Base-by-base conservation (phyloP, 92 coral and sea anemone genomes). In the Chrysogorgia sp. region DNA sequence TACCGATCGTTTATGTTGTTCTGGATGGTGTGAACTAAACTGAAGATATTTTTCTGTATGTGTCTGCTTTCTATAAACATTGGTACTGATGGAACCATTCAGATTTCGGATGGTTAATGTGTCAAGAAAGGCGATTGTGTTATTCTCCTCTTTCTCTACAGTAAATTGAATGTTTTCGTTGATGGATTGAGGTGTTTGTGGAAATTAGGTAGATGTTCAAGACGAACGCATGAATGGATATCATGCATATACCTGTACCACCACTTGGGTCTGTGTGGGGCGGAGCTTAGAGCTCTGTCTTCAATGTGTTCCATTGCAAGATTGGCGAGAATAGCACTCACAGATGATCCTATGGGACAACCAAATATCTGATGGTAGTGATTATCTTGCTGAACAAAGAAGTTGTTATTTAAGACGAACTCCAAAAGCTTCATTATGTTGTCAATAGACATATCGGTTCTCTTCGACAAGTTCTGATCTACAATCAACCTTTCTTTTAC, bases 211-310 rank as follows among this genome's bases (percentile, higher is more conserved):
- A 62, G 58, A 31, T 74, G 45, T 50, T 63, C 52, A 10, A 34
- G 52, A n/a, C 47, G 0, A 24, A 76, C 6, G 55, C 83, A 81
- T 7, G 31, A 37, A 32, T 81, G 86, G 69, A 85, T 81, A 43
- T 81, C 80, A 58, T 81, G 82, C 5, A 81, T 83, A 58, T 86
- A 86, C 66, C 89, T 63, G 37, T 37, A 80, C 86, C 86, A 86
- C 89, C 89, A 81, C 40, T 86, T 80, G 0, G 86, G 80, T 20
- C 78, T 67, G 48, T 43, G 35, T 28, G 74, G 57, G 0, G 63
- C 31, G 7, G 82, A 60, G 17, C 0, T 14, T 30, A 80, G 28
- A 10, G 89, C 85, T n/a, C 25, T 40, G n/a, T 80, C 82, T 67
- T 82, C 85, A 6, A 78, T 40, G 50, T 79, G 26, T 31, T 79